Conservation (phyloP, 2,888 invertebrate genomes). For the Dexiosoma caninum region DNA sequence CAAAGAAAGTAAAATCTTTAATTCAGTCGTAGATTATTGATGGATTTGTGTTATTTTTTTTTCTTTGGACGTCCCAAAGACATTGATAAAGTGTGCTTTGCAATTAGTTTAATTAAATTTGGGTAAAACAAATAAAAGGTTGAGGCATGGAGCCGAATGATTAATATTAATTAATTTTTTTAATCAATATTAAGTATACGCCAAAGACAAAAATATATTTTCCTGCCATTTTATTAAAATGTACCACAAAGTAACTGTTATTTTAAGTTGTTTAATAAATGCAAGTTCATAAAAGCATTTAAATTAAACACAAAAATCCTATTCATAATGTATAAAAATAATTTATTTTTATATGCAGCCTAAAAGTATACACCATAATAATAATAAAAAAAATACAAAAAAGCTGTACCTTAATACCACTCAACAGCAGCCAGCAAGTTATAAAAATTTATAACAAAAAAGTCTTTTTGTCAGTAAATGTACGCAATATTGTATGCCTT, state of each 20-base stretch:
- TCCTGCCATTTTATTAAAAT: no score
- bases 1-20: not conserved
- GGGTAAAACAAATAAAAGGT: not conserved
- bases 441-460: not conserved
- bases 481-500: not conserved
- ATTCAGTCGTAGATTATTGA: constrained; percentile 21
- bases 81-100: constrained; percentile 55
- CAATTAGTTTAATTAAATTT: constrained; percentile 38
- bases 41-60: constrained; percentile 27
- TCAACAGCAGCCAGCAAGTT: not conserved
- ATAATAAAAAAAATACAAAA: not conserved
- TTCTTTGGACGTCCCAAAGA: constrained; percentile 51
- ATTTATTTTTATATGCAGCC: not conserved
- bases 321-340: not conserved
- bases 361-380: constrained; percentile 14
- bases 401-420: not conserved
- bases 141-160: not conserved
- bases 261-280: not conserved
- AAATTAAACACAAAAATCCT: not conserved
- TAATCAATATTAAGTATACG: not conserved
- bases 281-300: not conserved
- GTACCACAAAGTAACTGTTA: no score
- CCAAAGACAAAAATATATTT: not conserved
- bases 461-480: not conserved
- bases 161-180: constrained; percentile 1